Evolutionary conservation across 2,888 invertebrate species (phyloP), one percentile per base, ranked within the genome.

Genomic region (Crioceris asparagi): DNA sequence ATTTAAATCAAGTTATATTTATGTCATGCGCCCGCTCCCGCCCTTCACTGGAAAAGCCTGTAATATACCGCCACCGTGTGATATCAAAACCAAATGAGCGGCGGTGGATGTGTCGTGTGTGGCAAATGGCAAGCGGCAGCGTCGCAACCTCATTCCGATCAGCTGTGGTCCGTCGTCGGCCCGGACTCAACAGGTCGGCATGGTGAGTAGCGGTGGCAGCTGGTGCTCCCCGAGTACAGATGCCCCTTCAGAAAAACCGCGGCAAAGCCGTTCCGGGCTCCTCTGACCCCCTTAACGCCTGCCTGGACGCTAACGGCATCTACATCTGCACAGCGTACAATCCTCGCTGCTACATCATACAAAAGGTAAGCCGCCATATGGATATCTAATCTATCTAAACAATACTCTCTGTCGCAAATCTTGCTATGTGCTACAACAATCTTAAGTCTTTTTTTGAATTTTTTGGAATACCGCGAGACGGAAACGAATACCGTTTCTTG

Each of bases 311-410:
- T 40, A 67, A 71, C 56, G 68, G 70, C 38, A 71, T 72, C 26
- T 77, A 75, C 59, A 69, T 77, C 49, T 77, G 75, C 56, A 74
- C 75, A 29, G 70, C 75, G 32, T 72, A 71, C 57, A 72, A 72
- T 53, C 74, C 75, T 17, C 64, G 75, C 41, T 76, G 75, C 61
- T 77, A 70, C 61, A 72, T 76, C 53, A 74, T 76, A 37, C 75
- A 76, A 54, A 76, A 76, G 74, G 77, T 77, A 61, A 60, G 63
- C 36, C 21, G 23, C n/a, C n/a, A n/a, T n/a, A n/a, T n/a, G n/a
- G n/a, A n/a, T n/a, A n/a, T n/a, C n/a, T n/a, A n/a, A n/a, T n/a
- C n/a, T n/a, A n/a, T n/a, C n/a, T n/a, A n/a, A n/a, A n/a, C n/a
- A n/a, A n/a, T n/a, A n/a, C n/a, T n/a, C n/a, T n/a, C n/a, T n/a